These are phyloP conservation scores for Chlamydotis undulata DNA, from an alignment of 2,113 vertebrate species.

Conservation along the genomic window DNA sequence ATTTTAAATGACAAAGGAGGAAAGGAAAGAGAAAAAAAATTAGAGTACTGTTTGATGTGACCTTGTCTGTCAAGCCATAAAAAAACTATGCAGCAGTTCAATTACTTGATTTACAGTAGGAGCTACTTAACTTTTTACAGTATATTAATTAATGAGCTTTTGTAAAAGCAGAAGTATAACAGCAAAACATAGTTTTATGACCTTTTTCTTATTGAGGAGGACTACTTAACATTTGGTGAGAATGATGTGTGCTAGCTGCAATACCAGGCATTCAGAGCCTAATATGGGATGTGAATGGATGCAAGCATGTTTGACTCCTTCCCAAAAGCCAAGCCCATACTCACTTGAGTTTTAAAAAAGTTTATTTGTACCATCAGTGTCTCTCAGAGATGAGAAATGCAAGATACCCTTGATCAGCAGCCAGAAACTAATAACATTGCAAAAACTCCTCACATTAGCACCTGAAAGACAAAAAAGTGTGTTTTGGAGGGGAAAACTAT, in stretches of 20 bases:
- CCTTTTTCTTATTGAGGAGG: background rate
- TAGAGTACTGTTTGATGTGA: background rate
- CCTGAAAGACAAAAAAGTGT: background rate
- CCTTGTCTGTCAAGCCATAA: background rate
- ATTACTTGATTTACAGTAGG: background rate
- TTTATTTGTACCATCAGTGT: background rate
- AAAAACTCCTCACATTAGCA: background rate
- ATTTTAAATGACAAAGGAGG: background rate
- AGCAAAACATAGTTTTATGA: background rate
- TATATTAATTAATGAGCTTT: background rate
- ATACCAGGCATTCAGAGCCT: slow-evolving; percentile 35
- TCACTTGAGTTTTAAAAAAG: slow-evolving; percentile 30
- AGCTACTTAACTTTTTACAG: background rate
- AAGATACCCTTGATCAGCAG: background rate
- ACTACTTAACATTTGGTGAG: background rate
- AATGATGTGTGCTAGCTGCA: background rate
- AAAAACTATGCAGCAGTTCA: background rate
- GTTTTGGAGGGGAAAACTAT: background rate
- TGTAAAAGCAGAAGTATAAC: background rate
- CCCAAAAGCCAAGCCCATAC: slow-evolving; percentile 56
- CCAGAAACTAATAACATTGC: background rate
- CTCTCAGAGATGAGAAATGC: background rate
- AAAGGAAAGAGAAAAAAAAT: background rate
- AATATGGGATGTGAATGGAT: slow-evolving; percentile 9
- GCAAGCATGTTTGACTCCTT: slow-evolving; percentile 25